Evolutionary conservation across 2,888 invertebrate species (phyloP).

Genomic region (Drosophila prolongata): DNA sequence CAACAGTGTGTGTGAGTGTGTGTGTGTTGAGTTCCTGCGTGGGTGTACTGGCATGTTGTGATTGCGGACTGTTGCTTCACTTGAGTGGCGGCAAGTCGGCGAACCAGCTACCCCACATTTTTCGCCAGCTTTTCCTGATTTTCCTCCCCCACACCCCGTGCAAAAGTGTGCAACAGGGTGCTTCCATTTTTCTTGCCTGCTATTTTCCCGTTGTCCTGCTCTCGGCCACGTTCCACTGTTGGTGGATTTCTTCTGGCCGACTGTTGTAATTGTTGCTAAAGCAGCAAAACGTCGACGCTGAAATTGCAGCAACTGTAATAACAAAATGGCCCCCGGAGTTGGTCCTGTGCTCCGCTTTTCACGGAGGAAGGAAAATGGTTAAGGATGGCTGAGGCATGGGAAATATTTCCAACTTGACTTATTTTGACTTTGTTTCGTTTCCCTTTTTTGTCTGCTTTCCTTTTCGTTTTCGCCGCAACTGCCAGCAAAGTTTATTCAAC

Average conservation of each 20-base stretch:
- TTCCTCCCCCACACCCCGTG: neutral
- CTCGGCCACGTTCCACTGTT: conserved; percentile 28
- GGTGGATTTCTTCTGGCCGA: conserved; percentile 20
- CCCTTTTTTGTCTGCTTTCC: conserved; percentile 13
- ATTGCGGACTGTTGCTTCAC: conserved; percentile 71
- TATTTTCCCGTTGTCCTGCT: conserved; percentile 23
- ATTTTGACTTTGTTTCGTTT: conserved; percentile 67
- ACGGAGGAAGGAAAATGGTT: conserved; percentile 10
- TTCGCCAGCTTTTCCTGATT: conserved; percentile 1
- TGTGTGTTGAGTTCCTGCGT: conserved; percentile 10
- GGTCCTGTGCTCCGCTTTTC: conserved; percentile 51
- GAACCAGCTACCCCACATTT: conserved; percentile 38
- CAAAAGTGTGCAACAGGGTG: conserved; percentile 57
- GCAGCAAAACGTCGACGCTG: conserved; percentile 60
- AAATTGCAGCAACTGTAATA: conserved; percentile 77
- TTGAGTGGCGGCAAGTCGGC: conserved; percentile 61
- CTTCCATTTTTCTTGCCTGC: conserved; percentile 50
- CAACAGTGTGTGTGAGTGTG: conserved; percentile 5
- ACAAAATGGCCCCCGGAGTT: conserved; percentile 78
- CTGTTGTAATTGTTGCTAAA: conserved; percentile 72
- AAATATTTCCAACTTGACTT: conserved; percentile 77
- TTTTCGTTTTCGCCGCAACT: conserved; percentile 29
- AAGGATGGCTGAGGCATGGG: conserved; percentile 33
- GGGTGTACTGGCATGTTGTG: conserved; percentile 59
- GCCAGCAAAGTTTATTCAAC: conserved; percentile 72